Percentiles rank a stretch among this genome's conserved stretches.
These are phyloP conservation scores for Spodoptera picta DNA, from an alignment of 2,888 invertebrate species.

Conservation along the genomic window DNA sequence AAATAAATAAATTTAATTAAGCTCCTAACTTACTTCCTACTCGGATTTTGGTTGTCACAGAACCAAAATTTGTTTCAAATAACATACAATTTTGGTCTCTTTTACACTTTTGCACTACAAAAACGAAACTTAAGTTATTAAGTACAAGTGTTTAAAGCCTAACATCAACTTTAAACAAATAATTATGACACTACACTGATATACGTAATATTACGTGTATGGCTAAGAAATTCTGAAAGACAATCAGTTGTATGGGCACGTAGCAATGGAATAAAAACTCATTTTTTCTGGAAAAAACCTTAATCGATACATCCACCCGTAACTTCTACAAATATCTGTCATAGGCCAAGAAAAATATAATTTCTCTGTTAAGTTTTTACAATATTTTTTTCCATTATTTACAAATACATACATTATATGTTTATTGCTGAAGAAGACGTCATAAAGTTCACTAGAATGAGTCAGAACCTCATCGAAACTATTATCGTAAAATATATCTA, in stretches of 20 bases:
- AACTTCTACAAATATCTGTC: slow-evolving; percentile 75
- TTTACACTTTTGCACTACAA: slow-evolving; percentile 65
- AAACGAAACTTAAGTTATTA: slow-evolving; percentile 72
- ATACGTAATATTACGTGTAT: slow-evolving; percentile 49
- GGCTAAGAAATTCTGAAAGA: slow-evolving; percentile 48
- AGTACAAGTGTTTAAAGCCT: slow-evolving; percentile 75
- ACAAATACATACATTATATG: slow-evolving; percentile 80
- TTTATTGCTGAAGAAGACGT: slow-evolving; percentile 87
- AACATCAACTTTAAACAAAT: slow-evolving; percentile 77
- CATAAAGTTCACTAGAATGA: slow-evolving; percentile 77
- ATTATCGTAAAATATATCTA: slow-evolving; percentile 80
- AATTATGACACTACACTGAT: slow-evolving; percentile 67
- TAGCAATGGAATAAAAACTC: slow-evolving; percentile 38
- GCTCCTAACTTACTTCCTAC: slow-evolving; percentile 77
- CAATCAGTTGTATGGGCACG: slow-evolving; percentile 33
- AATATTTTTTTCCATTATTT: slow-evolving; percentile 83
- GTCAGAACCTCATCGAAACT: slow-evolving; percentile 72
- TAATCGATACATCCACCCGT: slow-evolving; percentile 62
- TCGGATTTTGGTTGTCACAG: slow-evolving; percentile 80
- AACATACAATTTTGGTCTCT: slow-evolving; percentile 77
- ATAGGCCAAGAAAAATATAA: slow-evolving; percentile 86
- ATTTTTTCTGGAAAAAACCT: slow-evolving; percentile 34
- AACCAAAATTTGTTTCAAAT: slow-evolving; percentile 71
- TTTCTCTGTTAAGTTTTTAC: slow-evolving; percentile 81
- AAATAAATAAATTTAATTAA: slow-evolving; percentile 83